Base-by-base conservation (phyloP, 2,797 vertebrate genomes). In the Delichon dasypus region DNA sequence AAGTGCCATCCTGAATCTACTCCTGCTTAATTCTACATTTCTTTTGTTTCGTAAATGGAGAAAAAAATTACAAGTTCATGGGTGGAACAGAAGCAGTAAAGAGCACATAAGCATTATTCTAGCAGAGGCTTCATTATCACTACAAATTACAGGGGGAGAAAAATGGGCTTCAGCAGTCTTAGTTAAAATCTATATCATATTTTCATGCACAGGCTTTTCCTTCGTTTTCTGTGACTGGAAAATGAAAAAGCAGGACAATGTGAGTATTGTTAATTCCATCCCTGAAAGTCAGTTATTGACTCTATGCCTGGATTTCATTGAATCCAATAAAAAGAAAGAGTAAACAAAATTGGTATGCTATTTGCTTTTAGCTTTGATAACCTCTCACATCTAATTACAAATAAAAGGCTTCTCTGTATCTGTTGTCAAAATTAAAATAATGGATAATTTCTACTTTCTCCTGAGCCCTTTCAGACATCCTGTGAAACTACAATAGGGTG, bases 301-400 rank as follows among this genome's bases (percentile, higher is more conserved):
- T 87, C 95, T 93, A 83, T 68, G 86, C 96, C 93, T 93, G 80
- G 93, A 97, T 98, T 98, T 98, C 96, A 97, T 95, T 97, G 96
- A 96, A 97, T 96, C 82, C 95, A 97, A 32, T 15, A 55, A 26
- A 82, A 97, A 95, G 79, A 95, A 96, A 96, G 96, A 97, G 94
- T 98, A 97, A 97, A 86, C 13, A 91, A 97, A 98, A 98, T 97
- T 97, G 96, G 96, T 96, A 94, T 97, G 97, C 98, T 98, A 97
- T 97, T 97, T 98, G 94, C 96, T 97, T 97, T 98, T 97, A 98
- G 97, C 97, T 98, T 98, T 98, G 98, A 97, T 97, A 98, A 98
- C 97, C 95, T 97, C 97, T 98, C 98, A 97, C 97, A 83, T 98
- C 97, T 98, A 98, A 98, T 98, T 98, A 98, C 40, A 93, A 90